Percentiles rank a stretch among this genome's conserved stretches.
These are phyloP conservation scores for Porites australiensis DNA, from an alignment of 64 coral and sea anemone genomes.

Conservation along the genomic window DNA sequence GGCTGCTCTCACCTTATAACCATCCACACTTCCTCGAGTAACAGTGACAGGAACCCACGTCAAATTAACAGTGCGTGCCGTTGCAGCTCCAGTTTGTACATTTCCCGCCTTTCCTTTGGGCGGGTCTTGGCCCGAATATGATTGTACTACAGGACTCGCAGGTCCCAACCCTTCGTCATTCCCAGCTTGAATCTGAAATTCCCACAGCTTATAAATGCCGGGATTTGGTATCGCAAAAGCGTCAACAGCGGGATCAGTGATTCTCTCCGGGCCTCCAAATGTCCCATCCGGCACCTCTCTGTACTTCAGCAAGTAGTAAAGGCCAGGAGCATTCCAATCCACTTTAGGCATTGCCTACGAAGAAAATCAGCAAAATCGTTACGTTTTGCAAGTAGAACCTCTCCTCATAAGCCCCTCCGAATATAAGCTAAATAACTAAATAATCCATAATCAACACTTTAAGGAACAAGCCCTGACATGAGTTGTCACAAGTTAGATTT, in stretches of 20 bases:
- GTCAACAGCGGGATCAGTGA: neutral
- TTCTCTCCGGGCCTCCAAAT: neutral
- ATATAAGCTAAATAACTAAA: too few species aligned
- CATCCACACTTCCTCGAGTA: too few species aligned
- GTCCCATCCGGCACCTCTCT: neutral
- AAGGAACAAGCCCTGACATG: too few species aligned
- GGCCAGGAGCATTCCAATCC: conserved; percentile 50
- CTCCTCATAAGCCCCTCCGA: too few species aligned
- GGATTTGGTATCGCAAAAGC: conserved; percentile 13
- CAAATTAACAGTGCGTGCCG: conserved; percentile 58
- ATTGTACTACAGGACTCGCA: neutral
- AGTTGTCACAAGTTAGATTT: too few species aligned
- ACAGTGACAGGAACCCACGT: neutral
- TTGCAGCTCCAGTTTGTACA: conserved; percentile 8
- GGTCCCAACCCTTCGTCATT: conserved; percentile 53
- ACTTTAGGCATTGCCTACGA: conserved; percentile 61
- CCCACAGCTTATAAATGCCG: conserved; percentile 71
- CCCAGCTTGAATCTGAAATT: conserved; percentile 66
- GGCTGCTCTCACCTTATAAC: too few species aligned
- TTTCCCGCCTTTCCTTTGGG: conserved; percentile 33
- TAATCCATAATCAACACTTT: too few species aligned
- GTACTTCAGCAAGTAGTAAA: conserved; percentile 37
- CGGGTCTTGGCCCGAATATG: conserved; percentile 71
- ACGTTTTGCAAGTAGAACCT: too few species aligned
- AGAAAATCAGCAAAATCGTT: neutral